Base-by-base conservation (phyloP, 2,888 invertebrate genomes). In the Rhamphomyia laevipes region DNA sequence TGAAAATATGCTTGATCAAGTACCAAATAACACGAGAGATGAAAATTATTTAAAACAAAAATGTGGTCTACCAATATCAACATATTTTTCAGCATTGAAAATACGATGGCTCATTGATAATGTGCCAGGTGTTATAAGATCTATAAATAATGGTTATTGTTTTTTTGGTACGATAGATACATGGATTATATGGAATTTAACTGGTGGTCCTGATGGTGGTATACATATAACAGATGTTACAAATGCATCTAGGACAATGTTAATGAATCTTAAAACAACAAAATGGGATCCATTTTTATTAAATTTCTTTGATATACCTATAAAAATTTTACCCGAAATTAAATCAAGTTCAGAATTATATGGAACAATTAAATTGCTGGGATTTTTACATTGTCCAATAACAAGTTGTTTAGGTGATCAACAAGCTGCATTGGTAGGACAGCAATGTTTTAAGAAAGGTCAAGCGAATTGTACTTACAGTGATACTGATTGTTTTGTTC, bases 361-460 rank as follows among this genome's bases (percentile, higher is more conserved):
- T 67, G 87, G 87, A 1, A 64, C 72, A 49, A 66, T 87, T 48
- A 65, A 67, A 13, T 69, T 70, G 46, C 81, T 5, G 5, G 5
- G 4, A 21, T 21, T n/a, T n/a, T n/a, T n/a, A n/a, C n/a, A 21
- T 1, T 73, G 86, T 30, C 87, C 89, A 1, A 80, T 93, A 61
- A 80, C 90, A n/a, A 91, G 91, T 51, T 84, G 88, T 63, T 73
- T 93, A 21, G 93, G 93, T 1, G 94, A 95, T 72, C 95, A 96
- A 65, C 93, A 91, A 64, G 82, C 90, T 1, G 92, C 93, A 0
- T 68, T 94, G 35, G 84, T 94, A 4, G 94, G 94, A 0, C 93
- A 94, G 68, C 82, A 85, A 74, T 94, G 93, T 64, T 75, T 91
- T 31, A 78, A 80, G 55, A 77, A 80, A 59, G 93, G 93, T 3